Evolutionary conservation across 2,888 invertebrate genomes (phyloP).

Genomic region (Drosophila affinis): DNA sequence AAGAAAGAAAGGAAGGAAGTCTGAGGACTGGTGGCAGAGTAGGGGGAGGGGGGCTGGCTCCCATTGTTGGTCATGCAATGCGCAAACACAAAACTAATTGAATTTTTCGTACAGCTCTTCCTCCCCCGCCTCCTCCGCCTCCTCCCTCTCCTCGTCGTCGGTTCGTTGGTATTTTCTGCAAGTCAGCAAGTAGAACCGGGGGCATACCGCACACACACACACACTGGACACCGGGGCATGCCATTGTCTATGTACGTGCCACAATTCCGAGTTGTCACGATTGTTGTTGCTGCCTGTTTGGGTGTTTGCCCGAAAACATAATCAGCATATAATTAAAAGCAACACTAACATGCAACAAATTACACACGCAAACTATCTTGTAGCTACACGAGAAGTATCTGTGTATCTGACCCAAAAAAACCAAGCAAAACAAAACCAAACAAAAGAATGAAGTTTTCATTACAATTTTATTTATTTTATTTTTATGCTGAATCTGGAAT

Average conservation of each 20-base stretch:
- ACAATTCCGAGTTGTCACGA: constrained; percentile 67
- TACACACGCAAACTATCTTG: constrained; percentile 70
- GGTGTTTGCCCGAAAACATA: constrained; percentile 61
- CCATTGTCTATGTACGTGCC: constrained; percentile 73
- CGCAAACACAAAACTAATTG: constrained; percentile 78
- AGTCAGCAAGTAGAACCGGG: constrained; percentile 58
- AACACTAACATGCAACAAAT: constrained; percentile 74
- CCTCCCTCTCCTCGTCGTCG: background rate
- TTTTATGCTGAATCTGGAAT: constrained; percentile 33
- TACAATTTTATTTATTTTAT: constrained; percentile 36
- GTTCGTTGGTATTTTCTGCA: constrained; percentile 62
- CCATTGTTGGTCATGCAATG: constrained; percentile 76
- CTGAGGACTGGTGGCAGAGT: background rate
- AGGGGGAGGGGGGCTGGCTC: constrained; percentile 1
- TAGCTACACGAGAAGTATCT: constrained; percentile 47
- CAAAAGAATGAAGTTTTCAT: constrained; percentile 23
- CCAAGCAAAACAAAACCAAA: constrained; percentile 18
- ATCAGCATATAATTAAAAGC: constrained; percentile 77
- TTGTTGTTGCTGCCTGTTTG: constrained; percentile 19
- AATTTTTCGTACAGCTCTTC: constrained; percentile 62
- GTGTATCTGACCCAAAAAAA: constrained; percentile 60
- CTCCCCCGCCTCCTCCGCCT: background rate
- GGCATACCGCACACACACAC: background rate
- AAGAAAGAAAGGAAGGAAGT: background rate
- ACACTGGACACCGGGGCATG: constrained; percentile 17